Conservation (phyloP, 1,140 invertebrate species). For the Fopius arisanus region DNA sequence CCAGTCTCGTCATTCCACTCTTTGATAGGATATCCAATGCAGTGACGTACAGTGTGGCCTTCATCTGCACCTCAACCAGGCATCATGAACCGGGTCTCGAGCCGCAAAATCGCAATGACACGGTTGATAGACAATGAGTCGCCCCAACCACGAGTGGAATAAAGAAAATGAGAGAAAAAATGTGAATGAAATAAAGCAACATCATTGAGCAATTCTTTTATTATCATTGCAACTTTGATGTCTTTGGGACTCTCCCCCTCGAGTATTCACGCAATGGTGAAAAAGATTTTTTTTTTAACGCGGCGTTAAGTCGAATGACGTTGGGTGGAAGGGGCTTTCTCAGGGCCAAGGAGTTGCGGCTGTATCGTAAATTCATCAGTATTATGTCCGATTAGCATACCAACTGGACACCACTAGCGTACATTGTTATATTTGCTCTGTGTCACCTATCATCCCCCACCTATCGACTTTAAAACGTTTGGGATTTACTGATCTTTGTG, state of each 20-base stretch:
- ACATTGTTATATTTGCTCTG: slow-evolving; percentile 39
- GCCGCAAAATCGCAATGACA: background rate
- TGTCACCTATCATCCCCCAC: slow-evolving; percentile 27
- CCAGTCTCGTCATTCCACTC: background rate
- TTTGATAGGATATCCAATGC: background rate
- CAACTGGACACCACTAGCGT: slow-evolving; percentile 37
- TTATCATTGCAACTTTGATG: background rate
- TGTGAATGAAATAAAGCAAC: background rate
- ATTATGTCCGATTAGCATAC: slow-evolving; percentile 52
- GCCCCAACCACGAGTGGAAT: background rate
- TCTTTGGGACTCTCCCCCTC: background rate
- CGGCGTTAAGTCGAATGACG: background rate
- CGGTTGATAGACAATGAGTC: background rate
- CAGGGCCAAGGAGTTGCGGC: slow-evolving; percentile 25
- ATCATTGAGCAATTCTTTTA: background rate
- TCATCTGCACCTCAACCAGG: background rate
- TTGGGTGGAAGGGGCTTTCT: background rate
- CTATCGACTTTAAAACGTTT: background rate
- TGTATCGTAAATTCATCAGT: slow-evolving; percentile 49
- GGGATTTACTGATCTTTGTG: slow-evolving; percentile 39
- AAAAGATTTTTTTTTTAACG: too few species aligned
- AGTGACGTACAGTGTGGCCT: background rate
- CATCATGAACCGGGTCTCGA: background rate
- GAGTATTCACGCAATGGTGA: background rate
- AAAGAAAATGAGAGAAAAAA: background rate